Evolutionary conservation across 1,140 invertebrate genomes (phyloP).

Genomic region (Saccostrea glomerata): DNA sequence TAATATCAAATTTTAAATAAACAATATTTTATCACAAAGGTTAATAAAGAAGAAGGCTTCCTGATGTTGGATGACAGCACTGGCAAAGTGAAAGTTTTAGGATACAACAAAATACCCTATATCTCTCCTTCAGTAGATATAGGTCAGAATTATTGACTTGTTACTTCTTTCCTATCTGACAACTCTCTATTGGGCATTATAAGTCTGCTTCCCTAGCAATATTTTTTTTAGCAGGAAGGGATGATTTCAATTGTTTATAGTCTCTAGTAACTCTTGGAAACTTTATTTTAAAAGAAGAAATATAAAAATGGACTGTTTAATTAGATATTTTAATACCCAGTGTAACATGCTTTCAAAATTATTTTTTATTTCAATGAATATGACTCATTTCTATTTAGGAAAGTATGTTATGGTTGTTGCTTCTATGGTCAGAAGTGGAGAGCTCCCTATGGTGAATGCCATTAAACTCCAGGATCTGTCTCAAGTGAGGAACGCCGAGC

Average conservation of each 20-base stretch:
- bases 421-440: not conserved
- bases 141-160: not conserved
- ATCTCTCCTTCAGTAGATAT: not conserved
- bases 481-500: not conserved
- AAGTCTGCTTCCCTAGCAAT: too few relatives aligned
- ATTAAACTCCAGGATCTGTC: not conserved
- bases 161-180: not conserved
- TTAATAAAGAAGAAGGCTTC: slow-evolving; percentile 16
- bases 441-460: not conserved
- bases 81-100: not conserved
- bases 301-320: too few relatives aligned
- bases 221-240: too few relatives aligned
- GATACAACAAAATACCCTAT: slow-evolving; percentile 12
- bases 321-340: too few relatives aligned
- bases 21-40: not conserved
- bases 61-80: slow-evolving; percentile 12
- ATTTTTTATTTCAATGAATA: too few relatives aligned
- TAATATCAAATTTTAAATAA: not conserved
- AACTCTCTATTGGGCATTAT: too few relatives aligned
- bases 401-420: not conserved
- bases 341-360: too few relatives aligned
- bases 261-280: too few relatives aligned
- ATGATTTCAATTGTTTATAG: too few relatives aligned
- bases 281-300: too few relatives aligned
- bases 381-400: not conserved